Percentiles rank a stretch among this genome's conserved stretches.
Evolutionary conservation across 2,113 vertebrate genomes (phyloP).

Genomic region (Engraulis encrasicolus): DNA sequence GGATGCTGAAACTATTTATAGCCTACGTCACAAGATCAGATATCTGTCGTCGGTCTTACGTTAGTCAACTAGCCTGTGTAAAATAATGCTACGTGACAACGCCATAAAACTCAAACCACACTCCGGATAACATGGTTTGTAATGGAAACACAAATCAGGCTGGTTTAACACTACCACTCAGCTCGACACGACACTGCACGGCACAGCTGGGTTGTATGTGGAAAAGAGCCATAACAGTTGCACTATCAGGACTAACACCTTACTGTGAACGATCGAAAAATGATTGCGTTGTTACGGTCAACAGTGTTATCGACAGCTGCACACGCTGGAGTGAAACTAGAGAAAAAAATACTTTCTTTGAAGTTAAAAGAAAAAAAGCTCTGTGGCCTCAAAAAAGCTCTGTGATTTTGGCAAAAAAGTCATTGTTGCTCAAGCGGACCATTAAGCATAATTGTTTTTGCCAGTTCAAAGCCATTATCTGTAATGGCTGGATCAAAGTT

Average conservation of each 20-base stretch:
- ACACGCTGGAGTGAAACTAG: constrained; percentile 33
- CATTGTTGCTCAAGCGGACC: constrained; percentile 67
- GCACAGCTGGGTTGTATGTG: too few relatives aligned
- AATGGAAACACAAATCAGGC: too few relatives aligned
- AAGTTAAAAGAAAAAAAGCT: constrained; percentile 58
- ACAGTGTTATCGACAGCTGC: not conserved
- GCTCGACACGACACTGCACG: too few relatives aligned
- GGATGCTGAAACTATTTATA: too few relatives aligned
- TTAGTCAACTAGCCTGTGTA: too few relatives aligned
- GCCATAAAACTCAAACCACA: too few relatives aligned
- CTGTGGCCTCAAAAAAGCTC: constrained; percentile 58
- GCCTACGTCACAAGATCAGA: too few relatives aligned
- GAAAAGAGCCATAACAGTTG: too few relatives aligned
- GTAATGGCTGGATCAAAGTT: constrained; percentile 73
- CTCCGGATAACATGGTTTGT: too few relatives aligned
- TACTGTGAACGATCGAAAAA: not conserved
- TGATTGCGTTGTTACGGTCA: not conserved
- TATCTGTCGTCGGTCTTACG: too few relatives aligned
- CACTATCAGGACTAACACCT: not conserved
- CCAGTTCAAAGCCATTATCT: constrained; percentile 71
- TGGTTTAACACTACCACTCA: too few relatives aligned
- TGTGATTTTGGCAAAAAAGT: constrained; percentile 59
- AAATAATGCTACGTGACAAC: too few relatives aligned
- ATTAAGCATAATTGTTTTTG: constrained; percentile 71
- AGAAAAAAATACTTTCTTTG: constrained; percentile 51